Evolutionary conservation across 2,113 vertebrate genomes (phyloP).

Genomic region (Ameiurus melas): DNA sequence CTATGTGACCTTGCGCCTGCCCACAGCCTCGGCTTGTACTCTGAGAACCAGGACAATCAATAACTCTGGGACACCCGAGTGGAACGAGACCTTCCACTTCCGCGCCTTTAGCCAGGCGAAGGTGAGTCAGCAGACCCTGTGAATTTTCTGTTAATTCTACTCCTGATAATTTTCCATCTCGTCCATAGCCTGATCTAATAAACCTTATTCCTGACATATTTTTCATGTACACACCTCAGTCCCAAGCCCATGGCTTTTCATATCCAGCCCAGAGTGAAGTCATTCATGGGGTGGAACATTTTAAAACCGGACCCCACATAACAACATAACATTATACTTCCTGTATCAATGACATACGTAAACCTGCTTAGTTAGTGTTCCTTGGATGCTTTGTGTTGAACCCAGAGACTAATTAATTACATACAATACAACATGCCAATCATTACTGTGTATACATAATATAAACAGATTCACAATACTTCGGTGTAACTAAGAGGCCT

Average conservation of each 20-base stretch:
- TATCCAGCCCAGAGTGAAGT: not conserved
- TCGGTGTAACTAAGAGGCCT: not conserved
- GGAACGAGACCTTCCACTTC: constrained; percentile 84
- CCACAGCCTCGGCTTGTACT: constrained; percentile 72
- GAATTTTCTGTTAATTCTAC: not conserved
- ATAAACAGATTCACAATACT: not conserved
- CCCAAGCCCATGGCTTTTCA: not conserved
- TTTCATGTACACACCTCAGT: not conserved
- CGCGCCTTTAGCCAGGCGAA: constrained; percentile 77
- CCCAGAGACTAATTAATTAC: not conserved
- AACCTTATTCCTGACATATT: not conserved
- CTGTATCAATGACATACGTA: not conserved
- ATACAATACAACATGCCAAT: not conserved
- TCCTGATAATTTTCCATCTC: not conserved
- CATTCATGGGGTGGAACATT: not conserved
- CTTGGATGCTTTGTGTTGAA: not conserved
- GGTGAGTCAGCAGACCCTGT: constrained; percentile 63
- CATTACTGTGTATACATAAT: not conserved
- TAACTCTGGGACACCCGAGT: constrained; percentile 74
- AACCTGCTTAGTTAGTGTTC: not conserved
- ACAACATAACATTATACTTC: not conserved
- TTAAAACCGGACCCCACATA: not conserved
- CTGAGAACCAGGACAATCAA: too few species aligned
- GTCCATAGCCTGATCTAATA: not conserved
- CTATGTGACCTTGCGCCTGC: constrained; percentile 79